Conservation (phyloP, 2,113 vertebrate genomes). For the Pseudolaguvia tuberculata region DNA sequence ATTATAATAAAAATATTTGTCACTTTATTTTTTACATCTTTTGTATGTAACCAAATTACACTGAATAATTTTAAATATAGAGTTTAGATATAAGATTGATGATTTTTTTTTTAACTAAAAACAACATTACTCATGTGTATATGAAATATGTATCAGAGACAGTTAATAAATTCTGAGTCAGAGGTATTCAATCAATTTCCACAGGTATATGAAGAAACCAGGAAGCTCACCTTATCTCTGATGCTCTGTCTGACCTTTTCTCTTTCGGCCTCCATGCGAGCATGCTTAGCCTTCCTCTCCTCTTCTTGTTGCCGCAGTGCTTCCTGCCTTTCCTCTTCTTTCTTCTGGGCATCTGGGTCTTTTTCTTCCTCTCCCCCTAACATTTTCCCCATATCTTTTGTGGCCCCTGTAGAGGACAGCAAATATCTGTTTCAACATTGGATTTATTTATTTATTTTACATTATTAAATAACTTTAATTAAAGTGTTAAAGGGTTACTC, state of each 20-base stretch:
- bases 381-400: constrained; percentile 99
- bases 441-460: not conserved
- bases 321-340: constrained; percentile 95
- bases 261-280: constrained; percentile 92
- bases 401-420: constrained; percentile 76
- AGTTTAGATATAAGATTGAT: not conserved
- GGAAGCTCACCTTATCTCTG: constrained; percentile 83
- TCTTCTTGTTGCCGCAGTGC: constrained; percentile 94
- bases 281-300: constrained; percentile 90
- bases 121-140: not conserved
- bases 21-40: too few relatives aligned
- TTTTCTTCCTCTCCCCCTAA: constrained; percentile 96
- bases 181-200: constrained; percentile 18
- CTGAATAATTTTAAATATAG: not conserved
- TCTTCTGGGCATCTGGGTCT: constrained; percentile 92
- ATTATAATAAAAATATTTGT: too few relatives aligned
- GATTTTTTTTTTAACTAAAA: not conserved
- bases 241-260: constrained; percentile 98
- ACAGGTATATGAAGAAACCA: not conserved
- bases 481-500: too few relatives aligned
- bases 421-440: not conserved
- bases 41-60: too few relatives aligned
- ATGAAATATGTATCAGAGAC: not conserved
- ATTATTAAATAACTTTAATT: too few relatives aligned
- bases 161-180: constrained; percentile 2